phyloP scores from a whole-genome alignment of 2,888 invertebrate species.

The Cantharis lateralis region DNA sequence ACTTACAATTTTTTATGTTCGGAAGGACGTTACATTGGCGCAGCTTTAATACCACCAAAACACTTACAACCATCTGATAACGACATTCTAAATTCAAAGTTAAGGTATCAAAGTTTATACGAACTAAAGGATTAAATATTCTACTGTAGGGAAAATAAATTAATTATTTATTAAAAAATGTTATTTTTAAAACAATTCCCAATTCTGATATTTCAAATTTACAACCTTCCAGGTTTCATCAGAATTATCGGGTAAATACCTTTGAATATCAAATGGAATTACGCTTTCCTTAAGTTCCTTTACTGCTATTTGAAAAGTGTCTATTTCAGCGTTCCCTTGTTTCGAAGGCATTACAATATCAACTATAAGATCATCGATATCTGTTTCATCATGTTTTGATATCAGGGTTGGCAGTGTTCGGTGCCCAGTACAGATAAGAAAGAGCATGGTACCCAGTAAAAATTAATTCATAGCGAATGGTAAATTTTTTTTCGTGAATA shows the following conservation, averaged over 20 bases:
- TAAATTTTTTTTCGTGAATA: no score
- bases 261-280: conserved; percentile 94
- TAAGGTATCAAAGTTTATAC: conserved; percentile 63
- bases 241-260: conserved; percentile 97
- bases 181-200: neutral
- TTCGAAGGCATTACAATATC: conserved; percentile 63
- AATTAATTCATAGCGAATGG: no score
- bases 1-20: conserved; percentile 91
- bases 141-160: conserved; percentile 9
- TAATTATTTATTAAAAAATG: neutral
- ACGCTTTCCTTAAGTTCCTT: conserved; percentile 97
- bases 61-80: conserved; percentile 61
- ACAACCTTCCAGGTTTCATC: conserved; percentile 99
- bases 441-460: no score
- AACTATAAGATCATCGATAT: neutral
- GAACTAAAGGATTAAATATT: conserved; percentile 71
- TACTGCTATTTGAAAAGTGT: conserved; percentile 98
- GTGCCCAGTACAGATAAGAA: no score
- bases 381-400: no score
- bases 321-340: conserved; percentile 83
- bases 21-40: conserved; percentile 75
- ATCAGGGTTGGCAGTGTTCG: no score
- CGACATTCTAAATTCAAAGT: conserved; percentile 61
- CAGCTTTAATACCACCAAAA: conserved; percentile 71
- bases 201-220: conserved; percentile 65